These are phyloP conservation scores for Aramus guarauna DNA, from an alignment of 2,113 vertebrate species.

Conservation along the genomic window DNA sequence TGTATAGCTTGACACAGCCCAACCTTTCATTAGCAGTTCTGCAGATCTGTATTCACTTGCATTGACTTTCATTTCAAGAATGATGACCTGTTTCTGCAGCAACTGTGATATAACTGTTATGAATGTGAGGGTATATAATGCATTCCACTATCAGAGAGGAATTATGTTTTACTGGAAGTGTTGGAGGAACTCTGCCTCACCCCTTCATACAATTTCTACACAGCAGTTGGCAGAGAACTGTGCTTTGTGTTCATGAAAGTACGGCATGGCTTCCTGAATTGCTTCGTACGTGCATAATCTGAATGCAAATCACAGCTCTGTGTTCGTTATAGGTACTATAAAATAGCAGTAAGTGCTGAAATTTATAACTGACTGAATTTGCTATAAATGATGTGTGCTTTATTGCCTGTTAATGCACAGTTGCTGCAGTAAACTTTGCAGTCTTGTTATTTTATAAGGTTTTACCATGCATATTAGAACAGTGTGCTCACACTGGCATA, in stretches of 20 bases:
- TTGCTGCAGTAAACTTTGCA: slow-evolving; percentile 47
- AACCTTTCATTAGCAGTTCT: neutral
- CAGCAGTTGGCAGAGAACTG: neutral
- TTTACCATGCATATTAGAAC: slow-evolving; percentile 29
- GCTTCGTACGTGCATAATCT: slow-evolving; percentile 1
- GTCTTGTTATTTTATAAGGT: slow-evolving; percentile 44
- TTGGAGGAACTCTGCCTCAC: slow-evolving; percentile 5
- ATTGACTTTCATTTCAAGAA: neutral
- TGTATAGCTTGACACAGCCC: neutral
- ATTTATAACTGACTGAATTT: slow-evolving; percentile 59
- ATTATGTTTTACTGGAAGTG: slow-evolving; percentile 9
- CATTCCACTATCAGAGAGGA: slow-evolving; percentile 24
- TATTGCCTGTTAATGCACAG: slow-evolving; percentile 58
- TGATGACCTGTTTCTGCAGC: neutral
- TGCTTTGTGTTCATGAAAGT: slow-evolving; percentile 15
- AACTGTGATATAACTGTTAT: neutral
- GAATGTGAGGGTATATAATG: neutral
- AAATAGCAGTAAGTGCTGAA: slow-evolving; percentile 53
- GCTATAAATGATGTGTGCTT: slow-evolving; percentile 41
- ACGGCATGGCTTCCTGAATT: slow-evolving; percentile 32
- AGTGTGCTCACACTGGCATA: neutral
- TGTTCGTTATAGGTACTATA: slow-evolving; percentile 55
- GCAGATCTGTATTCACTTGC: neutral
- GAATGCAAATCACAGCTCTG: slow-evolving; percentile 56
- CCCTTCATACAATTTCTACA: slow-evolving; percentile 4